Percentiles rank a stretch among this genome's conserved stretches.
phyloP scores from a whole-genome alignment of 2,888 invertebrate genomes.

The Rugalucina vietnamica region DNA sequence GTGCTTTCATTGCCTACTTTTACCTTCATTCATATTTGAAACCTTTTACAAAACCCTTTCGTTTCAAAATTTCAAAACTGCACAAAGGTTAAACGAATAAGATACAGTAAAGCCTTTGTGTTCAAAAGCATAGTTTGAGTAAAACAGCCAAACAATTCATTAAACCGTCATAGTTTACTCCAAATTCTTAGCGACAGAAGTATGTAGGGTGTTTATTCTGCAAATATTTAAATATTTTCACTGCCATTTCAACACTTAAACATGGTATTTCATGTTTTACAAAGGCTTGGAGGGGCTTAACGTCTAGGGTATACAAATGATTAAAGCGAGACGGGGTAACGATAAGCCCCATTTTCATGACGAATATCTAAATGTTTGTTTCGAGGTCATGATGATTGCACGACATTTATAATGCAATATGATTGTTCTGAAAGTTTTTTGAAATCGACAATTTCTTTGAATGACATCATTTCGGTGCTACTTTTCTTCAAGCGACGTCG shows the following conservation, averaged over 20 bases:
- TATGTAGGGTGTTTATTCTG: constrained; percentile 14
- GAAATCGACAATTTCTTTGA: no score
- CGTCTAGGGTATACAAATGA: background rate
- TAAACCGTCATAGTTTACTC: background rate
- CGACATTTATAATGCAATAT: no score
- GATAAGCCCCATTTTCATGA: background rate
- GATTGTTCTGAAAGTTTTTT: no score
- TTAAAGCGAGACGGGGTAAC: background rate
- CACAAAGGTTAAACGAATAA: background rate
- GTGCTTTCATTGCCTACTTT: no score
- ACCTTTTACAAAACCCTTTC: no score
- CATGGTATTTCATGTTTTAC: constrained; percentile 1
- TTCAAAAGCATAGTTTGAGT: background rate
- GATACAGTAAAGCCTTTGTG: background rate
- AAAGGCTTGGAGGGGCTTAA: background rate
- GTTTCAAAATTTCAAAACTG: background rate
- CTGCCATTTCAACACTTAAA: constrained; percentile 4
- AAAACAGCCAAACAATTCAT: constrained; percentile 9
- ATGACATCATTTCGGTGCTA: no score
- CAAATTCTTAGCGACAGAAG: background rate
- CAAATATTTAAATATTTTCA: constrained; percentile 12
- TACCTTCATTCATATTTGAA: background rate
- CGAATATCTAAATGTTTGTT: background rate
- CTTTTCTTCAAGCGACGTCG: no score
- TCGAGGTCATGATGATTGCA: background rate